Evolutionary conservation across 2,888 invertebrate genomes (phyloP).

Genomic region (Notocelia uddmanniana): DNA sequence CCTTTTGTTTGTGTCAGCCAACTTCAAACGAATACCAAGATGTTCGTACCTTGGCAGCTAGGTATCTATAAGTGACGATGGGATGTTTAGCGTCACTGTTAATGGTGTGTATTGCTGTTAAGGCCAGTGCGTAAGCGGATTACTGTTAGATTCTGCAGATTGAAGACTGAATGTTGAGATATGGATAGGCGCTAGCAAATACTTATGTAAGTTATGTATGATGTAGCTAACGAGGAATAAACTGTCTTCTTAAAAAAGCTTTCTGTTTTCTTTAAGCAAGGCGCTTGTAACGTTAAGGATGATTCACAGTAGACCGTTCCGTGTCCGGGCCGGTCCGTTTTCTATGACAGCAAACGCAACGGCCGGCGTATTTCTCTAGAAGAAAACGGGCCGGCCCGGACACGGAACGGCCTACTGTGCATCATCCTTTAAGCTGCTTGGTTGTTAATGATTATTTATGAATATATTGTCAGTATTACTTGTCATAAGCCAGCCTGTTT

Average conservation of each 20-base stretch:
- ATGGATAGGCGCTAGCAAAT: slow-evolving; percentile 8
- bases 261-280: not conserved
- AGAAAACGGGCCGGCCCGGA: too few relatives aligned
- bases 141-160: slow-evolving; percentile 24
- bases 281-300: not conserved
- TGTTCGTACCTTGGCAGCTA: slow-evolving; percentile 17
- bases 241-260: not conserved
- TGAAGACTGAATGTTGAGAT: slow-evolving; percentile 36
- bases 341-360: too few relatives aligned
- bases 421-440: too few relatives aligned
- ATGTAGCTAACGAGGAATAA: slow-evolving; percentile 11
- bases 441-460: too few relatives aligned
- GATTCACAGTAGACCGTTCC: too few relatives aligned
- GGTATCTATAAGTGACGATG: slow-evolving; percentile 28
- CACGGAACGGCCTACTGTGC: too few relatives aligned
- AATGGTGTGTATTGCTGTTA: slow-evolving; percentile 24
- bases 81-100: slow-evolving; percentile 35
- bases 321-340: too few relatives aligned
- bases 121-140: slow-evolving; percentile 16
- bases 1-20: slow-evolving; percentile 30
- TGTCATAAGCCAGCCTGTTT: too few relatives aligned
- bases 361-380: too few relatives aligned
- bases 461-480: too few relatives aligned
- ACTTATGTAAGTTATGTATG: not conserved
- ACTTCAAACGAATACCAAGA: slow-evolving; percentile 38